Conservation (phyloP, 2,888 invertebrate species). For the Aphidoletes aphidimyza region DNA sequence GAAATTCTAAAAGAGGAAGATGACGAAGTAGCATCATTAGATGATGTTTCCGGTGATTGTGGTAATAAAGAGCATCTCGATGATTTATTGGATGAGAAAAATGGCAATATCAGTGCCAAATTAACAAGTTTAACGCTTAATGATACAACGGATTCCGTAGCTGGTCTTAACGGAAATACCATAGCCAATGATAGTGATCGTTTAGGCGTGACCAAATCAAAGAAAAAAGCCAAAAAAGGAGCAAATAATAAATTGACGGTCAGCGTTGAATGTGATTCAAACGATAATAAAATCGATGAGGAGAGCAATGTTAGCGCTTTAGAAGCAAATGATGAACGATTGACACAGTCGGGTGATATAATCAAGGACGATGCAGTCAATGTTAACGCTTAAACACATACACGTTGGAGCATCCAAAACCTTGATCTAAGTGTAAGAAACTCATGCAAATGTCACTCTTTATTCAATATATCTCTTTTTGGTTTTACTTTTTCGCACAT, state of each 20-base stretch:
- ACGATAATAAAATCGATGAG: neutral
- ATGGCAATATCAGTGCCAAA: conserved; percentile 9
- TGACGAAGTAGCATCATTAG: conserved; percentile 14
- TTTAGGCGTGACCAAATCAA: neutral
- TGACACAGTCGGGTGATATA: neutral
- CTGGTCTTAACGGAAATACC: neutral
- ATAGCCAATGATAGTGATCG: neutral
- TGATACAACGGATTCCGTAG: neutral
- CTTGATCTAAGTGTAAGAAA: neutral
- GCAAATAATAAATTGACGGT: neutral
- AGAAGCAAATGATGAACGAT: neutral
- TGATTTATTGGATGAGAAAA: neutral
- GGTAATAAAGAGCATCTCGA: neutral
- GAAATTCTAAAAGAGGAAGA: conserved; percentile 58
- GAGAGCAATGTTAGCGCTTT: neutral
- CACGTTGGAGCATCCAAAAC: too few species aligned
- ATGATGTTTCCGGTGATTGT: neutral
- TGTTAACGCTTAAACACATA: neutral
- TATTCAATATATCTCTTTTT: too few species aligned
- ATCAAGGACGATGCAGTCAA: conserved; percentile 8
- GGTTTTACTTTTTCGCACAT: too few species aligned
- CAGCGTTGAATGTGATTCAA: neutral
- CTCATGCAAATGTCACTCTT: too few species aligned
- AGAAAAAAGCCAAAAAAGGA: conserved; percentile 28
- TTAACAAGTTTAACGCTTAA: conserved; percentile 25